Conservation (phyloP, 2,797 vertebrate genomes). For the Catostomus latipinnis region DNA sequence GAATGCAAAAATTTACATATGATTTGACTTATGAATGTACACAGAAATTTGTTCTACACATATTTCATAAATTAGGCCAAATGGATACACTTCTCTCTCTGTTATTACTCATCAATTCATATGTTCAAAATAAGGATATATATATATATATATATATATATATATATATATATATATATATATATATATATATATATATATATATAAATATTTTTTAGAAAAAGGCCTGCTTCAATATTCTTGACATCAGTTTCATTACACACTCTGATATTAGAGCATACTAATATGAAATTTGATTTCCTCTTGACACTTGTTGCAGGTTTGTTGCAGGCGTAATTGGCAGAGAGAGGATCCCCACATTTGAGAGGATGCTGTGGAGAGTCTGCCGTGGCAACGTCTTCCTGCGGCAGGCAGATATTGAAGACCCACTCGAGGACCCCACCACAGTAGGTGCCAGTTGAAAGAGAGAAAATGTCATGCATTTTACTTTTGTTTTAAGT, state of each 20-base stretch:
- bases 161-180: no score
- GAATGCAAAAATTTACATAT: no score
- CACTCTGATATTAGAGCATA: not conserved
- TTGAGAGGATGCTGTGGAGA: conserved; percentile 97
- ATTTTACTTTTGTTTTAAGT: not conserved
- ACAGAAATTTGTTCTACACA: no score
- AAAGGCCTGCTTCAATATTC: not conserved
- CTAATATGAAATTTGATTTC: not conserved
- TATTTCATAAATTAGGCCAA: no score
- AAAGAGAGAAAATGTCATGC: not conserved
- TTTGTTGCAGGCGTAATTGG: conserved; percentile 97
- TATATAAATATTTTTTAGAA: no score
- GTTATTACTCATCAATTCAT: no score
- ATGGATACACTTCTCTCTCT: no score
- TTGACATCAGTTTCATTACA: conserved; percentile 29
- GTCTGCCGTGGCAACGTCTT: conserved; percentile 98
- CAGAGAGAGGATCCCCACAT: conserved; percentile 93
- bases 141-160: no score
- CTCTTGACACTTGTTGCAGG: conserved; percentile 67
- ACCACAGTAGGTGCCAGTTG: conserved; percentile 78
- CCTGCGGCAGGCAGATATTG: conserved; percentile 93
- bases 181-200: no score
- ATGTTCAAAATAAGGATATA: no score
- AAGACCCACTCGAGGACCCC: conserved; percentile 94
- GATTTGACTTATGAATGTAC: no score